Percentiles rank a stretch among this genome's conserved stretches.
Conservation (phyloP, 2,888 invertebrate genomes). For the Bhutanitis thaidina region DNA sequence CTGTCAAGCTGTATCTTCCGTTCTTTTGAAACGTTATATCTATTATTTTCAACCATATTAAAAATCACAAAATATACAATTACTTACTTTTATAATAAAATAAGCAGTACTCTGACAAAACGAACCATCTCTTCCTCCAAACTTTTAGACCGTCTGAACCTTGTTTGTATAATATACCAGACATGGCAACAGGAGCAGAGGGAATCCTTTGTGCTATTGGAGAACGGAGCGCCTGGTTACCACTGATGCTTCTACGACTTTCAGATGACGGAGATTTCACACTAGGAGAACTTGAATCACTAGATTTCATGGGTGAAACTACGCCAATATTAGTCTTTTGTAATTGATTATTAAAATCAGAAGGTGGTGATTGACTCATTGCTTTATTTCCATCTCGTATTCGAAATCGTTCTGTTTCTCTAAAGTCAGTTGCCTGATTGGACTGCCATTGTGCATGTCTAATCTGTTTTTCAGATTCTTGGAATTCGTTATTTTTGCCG, state of each 20-base stretch:
- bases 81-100: conserved; percentile 95
- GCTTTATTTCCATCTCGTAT: conserved; percentile 53
- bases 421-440: conserved; percentile 53
- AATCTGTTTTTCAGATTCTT: conserved; percentile 60
- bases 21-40: neutral
- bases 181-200: conserved; percentile 91
- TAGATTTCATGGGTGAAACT: conserved; percentile 70
- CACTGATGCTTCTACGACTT: conserved; percentile 72
- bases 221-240: conserved; percentile 84
- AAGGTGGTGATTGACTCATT: conserved; percentile 55
- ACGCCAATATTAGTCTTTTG: conserved; percentile 50
- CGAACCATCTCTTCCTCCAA: conserved; percentile 97
- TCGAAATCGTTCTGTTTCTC: conserved; percentile 57
- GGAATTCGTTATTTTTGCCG: conserved; percentile 61
- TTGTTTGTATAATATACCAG: conserved; percentile 95
- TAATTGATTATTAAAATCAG: conserved; percentile 52
- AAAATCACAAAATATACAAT: neutral
- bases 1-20: no score
- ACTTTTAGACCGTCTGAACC: conserved; percentile 95
- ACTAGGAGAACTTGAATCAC: conserved; percentile 69
- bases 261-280: conserved; percentile 73
- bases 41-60: no score
- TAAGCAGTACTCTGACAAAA: conserved; percentile 94
- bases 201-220: conserved; percentile 91
- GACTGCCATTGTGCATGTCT: conserved; percentile 63